Evolutionary conservation across 2,797 vertebrate genomes (phyloP), one percentile per base, ranked within the genome.

Genomic region (Podarcis siculus): DNA sequence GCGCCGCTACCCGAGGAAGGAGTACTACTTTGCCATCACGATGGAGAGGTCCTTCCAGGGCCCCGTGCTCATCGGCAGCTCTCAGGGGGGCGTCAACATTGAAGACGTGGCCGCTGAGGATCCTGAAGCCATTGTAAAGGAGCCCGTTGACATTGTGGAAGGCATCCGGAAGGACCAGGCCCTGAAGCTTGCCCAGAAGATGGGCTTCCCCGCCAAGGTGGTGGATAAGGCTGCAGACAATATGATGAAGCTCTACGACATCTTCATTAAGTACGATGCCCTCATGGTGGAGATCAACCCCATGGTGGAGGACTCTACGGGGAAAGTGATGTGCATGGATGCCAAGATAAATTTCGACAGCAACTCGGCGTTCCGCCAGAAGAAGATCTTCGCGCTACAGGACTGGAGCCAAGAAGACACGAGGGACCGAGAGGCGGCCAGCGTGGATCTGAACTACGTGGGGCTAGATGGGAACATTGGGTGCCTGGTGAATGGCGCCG

Each of bases 21-120:
- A 99, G 92, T 99, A 99, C 96, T 99, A 99, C 96, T 99, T 99
- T 87, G 99, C 99, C 94, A 99, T 99, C 96, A 98, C 98, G 93
- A 98, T 99, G 98, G 99, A 99, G 96, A 97, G 98, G 91, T 97
- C 98, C 84, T 88, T 90, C 3, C 92, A 99, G 98, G 99, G 98
- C 71, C 99, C 99, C 0, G 98, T 99, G 58, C 93, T 99, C 93
- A 99, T 99, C 93, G 98, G 98, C 96, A 99, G 99, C 95, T 98
- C 98, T 32, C 98, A 99, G 79, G 99, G 99, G 0, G 99, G 99
- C 2, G 98, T 99, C 93, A 99, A 99, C 95, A 99, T 99, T 79
- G 99, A 99, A 95, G 99, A 99, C 32, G 98, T 99, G 45, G 99
- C 98, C 7, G 98, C 98, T 0, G 98, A 99, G 95, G 98, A 97